Evolutionary conservation across 30 jellyfish, hydroid and myxozoan genomes (phyloP), one percentile per base, ranked within the genome.

Genomic region (Morbakka virulenta): DNA sequence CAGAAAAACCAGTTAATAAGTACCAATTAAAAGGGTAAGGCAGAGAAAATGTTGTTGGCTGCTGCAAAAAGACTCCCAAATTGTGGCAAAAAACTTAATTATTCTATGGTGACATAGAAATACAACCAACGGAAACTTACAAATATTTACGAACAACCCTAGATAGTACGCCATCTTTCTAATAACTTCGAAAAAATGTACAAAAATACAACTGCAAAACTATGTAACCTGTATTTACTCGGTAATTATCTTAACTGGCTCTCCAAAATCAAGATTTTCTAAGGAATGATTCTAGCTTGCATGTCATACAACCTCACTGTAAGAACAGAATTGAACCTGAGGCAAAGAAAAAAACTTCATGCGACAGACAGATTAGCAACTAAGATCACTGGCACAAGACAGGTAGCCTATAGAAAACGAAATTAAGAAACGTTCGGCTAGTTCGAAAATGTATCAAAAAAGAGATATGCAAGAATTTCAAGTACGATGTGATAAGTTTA

Each of bases 131-230:
- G 47, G 36, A 75, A 34, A 64, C 76, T 35, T 75, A 61, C 76
- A 53, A 75, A 65, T 76, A 62, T 66, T 76, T 76, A 61, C 81
- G 65, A 34, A 64, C 89, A 27, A 77, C 72, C 25, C 76, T 64
- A 35, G 81, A 64, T 76, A 35, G 72, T 30, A 77, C 71, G 52
- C 62, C 64, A 32, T 30, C 72, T 77, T 66, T 30, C 64, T 32
- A 25, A 79, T 36, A 77, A 77, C 72, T 62, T 77, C 32, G 70
- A 77, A 28, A 36, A 21, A 17, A 35, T 41, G 72, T 50, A 77
- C 72, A 64, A 77, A 67, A 77, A 77, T 50, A 63, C 88, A 62
- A 52, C 89, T 78, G 64, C 73, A 23, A 78, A 76, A 50, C 74
- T 78, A 67, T 11, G 65, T 52, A 11, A 41, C 57, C 50, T 77